Evolutionary conservation across 2,797 vertebrate genomes (phyloP).

Genomic region (Ctenopoma kingsleyae): DNA sequence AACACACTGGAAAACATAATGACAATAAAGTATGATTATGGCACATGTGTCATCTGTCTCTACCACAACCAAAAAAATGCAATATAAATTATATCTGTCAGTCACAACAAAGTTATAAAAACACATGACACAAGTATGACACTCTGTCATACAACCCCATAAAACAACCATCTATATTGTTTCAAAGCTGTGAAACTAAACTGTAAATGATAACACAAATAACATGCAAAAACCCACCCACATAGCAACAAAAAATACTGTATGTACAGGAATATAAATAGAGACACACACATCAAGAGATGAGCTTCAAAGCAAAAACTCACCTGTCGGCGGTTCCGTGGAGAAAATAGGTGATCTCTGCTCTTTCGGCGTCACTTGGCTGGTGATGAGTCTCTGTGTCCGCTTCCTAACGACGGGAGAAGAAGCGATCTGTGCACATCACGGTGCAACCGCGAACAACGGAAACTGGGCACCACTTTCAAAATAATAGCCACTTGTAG

Average conservation of each 20-base stretch:
- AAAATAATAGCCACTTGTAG: constrained; percentile 36
- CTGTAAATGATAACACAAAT: background rate
- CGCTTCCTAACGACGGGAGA: constrained; percentile 15
- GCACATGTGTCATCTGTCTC: background rate
- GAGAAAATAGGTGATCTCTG: background rate
- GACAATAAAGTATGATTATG: too few species aligned
- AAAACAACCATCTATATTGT: background rate
- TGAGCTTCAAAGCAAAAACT: background rate
- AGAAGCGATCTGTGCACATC: background rate
- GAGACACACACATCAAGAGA: background rate
- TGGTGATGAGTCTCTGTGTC: constrained; percentile 21
- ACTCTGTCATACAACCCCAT: background rate
- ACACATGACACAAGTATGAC: too few species aligned
- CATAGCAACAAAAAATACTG: background rate
- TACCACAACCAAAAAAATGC: background rate
- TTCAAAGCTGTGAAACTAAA: constrained; percentile 1
- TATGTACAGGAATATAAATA: too few species aligned
- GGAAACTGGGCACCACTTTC: background rate
- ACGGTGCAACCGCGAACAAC: fast-evolving
- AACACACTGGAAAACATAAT: too few species aligned
- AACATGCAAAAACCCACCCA: background rate
- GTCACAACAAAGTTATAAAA: background rate
- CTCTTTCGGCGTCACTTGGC: background rate
- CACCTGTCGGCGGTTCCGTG: constrained; percentile 34
- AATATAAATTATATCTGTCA: too few species aligned